Evolutionary conservation across 2,888 invertebrate species (phyloP), one percentile per base, ranked within the genome.

Genomic region (Eupsilia transversa): DNA sequence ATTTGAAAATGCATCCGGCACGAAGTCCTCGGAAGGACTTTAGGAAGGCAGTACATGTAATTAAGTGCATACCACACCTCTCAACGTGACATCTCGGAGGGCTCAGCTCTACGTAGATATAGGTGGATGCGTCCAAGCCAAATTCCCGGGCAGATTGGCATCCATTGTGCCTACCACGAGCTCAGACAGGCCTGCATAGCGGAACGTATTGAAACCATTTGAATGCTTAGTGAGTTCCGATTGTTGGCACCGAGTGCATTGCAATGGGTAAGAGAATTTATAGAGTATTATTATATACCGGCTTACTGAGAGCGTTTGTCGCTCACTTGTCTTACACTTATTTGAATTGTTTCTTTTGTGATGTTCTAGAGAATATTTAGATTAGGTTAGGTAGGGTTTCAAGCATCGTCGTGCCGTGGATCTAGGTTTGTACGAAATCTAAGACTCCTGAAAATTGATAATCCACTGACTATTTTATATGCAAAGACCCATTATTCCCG

Each of bases 81-180:
- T 80, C 66, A 67, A 59, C 67, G 83, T 74, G 80, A 79, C 82
- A 82, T 81, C 77, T 75, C 80, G 54, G 67, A 71, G 69, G 77
- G 74, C 69, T 66, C 52, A 70, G 71, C 49, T 66, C 71, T 79
- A 72, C 69, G 60, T 71, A 61, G 52, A 72, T 71, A 57, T 79
- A 71, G 57, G 52, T 83, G 85, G 87, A 91, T 90, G 93, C 92
- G 92, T 93, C 91, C 90, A 91, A 92, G 93, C 92, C 89, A 87
- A 95, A 95, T 94, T 94, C 95, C 91, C 90, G 89, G 90, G 87
- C 88, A 94, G 94, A 94, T 94, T 94, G 95, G 94, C 94, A 93
- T 94, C 92, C 91, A 95, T 94, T 95, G 95, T 95, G 92, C 92
- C 89, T 89, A 87, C 86, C 87, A 81, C 83, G 79, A 78, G 89